Conservation (phyloP, 2,888 invertebrate species). For the Pammene fasciana region DNA sequence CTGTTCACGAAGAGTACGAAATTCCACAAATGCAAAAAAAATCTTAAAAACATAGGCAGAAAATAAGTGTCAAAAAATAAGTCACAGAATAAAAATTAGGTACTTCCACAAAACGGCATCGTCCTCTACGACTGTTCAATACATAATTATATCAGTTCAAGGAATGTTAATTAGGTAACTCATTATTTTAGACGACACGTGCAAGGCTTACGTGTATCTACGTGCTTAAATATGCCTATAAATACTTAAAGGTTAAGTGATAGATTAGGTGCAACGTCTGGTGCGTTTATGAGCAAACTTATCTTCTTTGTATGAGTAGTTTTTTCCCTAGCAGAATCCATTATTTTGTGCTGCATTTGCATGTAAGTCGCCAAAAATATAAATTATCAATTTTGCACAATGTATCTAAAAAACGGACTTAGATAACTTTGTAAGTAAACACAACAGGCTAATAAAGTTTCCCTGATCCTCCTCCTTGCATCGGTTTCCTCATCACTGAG, state of each 20-base stretch:
- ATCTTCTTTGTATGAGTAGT: neutral
- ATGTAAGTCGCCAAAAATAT: no score
- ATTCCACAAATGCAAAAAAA: no score
- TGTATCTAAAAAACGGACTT: no score
- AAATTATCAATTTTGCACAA: no score
- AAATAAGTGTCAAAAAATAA: no score
- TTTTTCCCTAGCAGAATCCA: neutral
- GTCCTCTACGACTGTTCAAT: constrained; percentile 22
- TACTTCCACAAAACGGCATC: constrained; percentile 16
- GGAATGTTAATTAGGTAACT: constrained; percentile 77
- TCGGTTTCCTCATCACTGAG: no score
- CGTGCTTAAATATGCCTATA: constrained; percentile 35
- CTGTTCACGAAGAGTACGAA: no score
- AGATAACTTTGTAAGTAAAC: neutral
- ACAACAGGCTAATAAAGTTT: neutral
- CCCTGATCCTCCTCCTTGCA: no score
- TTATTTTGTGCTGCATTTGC: no score
- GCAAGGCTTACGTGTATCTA: constrained; percentile 39
- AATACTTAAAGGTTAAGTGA: constrained; percentile 21
- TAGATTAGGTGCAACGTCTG: constrained; percentile 17
- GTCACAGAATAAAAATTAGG: no score
- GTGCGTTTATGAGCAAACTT: constrained; percentile 2
- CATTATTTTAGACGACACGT: constrained; percentile 53
- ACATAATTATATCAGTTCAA: constrained; percentile 51
- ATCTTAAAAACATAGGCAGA: no score